These are phyloP conservation scores for Sialis fuliginosa DNA, from an alignment of 2,888 invertebrate species.

Conservation along the genomic window DNA sequence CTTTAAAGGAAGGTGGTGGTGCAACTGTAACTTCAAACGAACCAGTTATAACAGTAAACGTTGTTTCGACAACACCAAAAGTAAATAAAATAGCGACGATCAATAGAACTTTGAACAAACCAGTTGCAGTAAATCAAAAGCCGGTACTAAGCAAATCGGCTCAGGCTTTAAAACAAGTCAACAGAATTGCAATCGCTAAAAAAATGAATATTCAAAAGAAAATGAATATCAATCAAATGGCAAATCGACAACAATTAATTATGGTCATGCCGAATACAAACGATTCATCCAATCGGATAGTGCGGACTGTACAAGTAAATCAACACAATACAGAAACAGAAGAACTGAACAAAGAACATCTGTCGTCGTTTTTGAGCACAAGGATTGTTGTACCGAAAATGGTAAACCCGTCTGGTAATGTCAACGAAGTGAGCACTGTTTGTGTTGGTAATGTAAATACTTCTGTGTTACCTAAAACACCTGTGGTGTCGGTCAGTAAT, in stretches of 20 bases:
- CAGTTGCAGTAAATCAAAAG: not conserved
- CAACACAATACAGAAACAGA: not conserved
- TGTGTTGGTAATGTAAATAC: too few species aligned
- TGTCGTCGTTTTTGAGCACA: slow-evolving; percentile 15
- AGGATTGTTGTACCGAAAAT: slow-evolving; percentile 14
- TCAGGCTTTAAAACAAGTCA: not conserved
- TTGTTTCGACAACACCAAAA: not conserved
- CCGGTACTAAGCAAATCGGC: not conserved
- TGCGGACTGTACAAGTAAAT: not conserved
- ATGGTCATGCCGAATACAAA: not conserved
- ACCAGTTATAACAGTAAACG: not conserved
- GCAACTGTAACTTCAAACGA: not conserved
- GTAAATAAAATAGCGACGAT: not conserved
- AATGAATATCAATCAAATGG: not conserved
- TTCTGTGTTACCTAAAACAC: slow-evolving; percentile 18
- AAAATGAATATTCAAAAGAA: too few species aligned
- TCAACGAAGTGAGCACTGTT: not conserved
- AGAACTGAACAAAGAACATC: slow-evolving; percentile 9
- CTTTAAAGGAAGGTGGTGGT: slow-evolving; percentile 7
- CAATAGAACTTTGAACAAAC: not conserved
- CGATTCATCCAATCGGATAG: not conserved
- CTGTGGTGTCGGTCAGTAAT: slow-evolving; percentile 28
- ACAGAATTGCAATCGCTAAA: not conserved
- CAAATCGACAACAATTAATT: not conserved
- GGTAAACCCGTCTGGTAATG: not conserved